Evolutionary conservation across 2,113 vertebrate genomes (phyloP), one percentile per base, ranked within the genome.

Genomic region (Cyanoliseus patagonus): DNA sequence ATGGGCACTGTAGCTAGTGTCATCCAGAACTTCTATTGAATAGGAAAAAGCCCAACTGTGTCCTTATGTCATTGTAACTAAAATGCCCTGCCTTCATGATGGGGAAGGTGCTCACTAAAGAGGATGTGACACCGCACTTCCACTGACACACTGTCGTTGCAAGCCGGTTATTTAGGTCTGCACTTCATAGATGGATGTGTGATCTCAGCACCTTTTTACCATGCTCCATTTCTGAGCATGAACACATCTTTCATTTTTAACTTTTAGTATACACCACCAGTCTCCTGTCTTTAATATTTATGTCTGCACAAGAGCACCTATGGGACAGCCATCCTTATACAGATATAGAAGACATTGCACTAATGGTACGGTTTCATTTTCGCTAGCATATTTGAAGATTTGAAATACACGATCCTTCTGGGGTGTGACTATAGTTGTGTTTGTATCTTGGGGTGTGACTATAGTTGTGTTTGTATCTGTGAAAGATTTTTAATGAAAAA

Each of bases 51-150:
- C 15, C 14, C 46, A 47, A 8, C 6, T 61, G 28, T 52, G 12
- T 14, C 51, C 13, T 16, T 31, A 13, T 16, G 11, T 4, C 0
- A 4, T 14, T 75, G 10, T 37, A 37, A 7, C 35, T 28, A 15
- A 67, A 20, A 9, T 9, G 15, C 62, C 16, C 12, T 37, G n/a
- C 6, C 14, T n/a, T 69, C 23, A 9, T 14, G 47, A 24, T 4
- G 18, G 33, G 33, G 35, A 31, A 22, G 20, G 31, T 22, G 59
- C n/a, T 61, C 12, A 1, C 13, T 5, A 7, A 6, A 7, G 3
- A 17, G 66, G 14, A 15, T 49, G 27, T 19, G 70, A 31, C 64
- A 31, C 9, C 0, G 0, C 23, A 9, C 8, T 66, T 25, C 15
- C 27, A 49, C 37, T 73, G 37, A 12, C 59, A 16, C 35, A 4